Percentiles rank a stretch among this genome's conserved stretches.
phyloP scores from a whole-genome alignment of 2,888 invertebrate species.

The Hirtodrosophila duncani region DNA sequence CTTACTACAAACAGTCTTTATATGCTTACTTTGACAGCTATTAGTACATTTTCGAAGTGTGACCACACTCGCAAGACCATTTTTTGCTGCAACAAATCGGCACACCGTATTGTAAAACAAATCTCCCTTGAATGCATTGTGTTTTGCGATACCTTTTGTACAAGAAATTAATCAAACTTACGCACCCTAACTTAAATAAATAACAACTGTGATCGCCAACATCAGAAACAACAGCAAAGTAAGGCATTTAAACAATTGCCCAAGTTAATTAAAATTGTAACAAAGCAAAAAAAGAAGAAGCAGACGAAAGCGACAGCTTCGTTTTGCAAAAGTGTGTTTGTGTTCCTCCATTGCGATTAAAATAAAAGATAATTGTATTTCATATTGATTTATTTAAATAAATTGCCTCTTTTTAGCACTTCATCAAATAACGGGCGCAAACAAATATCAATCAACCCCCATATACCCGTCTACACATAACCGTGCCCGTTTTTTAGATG shows the following conservation, averaged over 20 bases:
- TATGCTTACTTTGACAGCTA: neutral
- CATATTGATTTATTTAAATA: too few relatives aligned
- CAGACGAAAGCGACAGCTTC: conserved; percentile 49
- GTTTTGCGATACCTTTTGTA: conserved; percentile 72
- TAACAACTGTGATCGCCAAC: conserved; percentile 72
- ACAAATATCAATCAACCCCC: too few relatives aligned
- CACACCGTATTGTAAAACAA: too few relatives aligned
- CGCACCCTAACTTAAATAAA: conserved; percentile 65
- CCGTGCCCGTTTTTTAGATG: conserved; percentile 7
- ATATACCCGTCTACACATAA: conserved; percentile 2
- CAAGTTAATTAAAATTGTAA: conserved; percentile 64
- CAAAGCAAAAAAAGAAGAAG: conserved; percentile 54
- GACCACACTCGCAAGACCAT: neutral
- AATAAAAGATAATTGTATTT: too few relatives aligned
- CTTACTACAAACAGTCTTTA: too few relatives aligned
- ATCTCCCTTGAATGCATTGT: conserved; percentile 13
- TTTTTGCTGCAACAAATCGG: too few relatives aligned
- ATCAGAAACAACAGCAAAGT: conserved; percentile 53
- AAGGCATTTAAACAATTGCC: conserved; percentile 51
- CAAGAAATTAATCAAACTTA: conserved; percentile 55
- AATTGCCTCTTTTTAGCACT: too few relatives aligned
- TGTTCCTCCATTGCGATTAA: too few relatives aligned
- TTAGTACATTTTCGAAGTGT: conserved; percentile 1
- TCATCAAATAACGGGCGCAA: too few relatives aligned
- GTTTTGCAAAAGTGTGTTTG: conserved; percentile 30